Base-by-base conservation (phyloP, 2,797 vertebrate species). In the Sebastes itinus region DNA sequence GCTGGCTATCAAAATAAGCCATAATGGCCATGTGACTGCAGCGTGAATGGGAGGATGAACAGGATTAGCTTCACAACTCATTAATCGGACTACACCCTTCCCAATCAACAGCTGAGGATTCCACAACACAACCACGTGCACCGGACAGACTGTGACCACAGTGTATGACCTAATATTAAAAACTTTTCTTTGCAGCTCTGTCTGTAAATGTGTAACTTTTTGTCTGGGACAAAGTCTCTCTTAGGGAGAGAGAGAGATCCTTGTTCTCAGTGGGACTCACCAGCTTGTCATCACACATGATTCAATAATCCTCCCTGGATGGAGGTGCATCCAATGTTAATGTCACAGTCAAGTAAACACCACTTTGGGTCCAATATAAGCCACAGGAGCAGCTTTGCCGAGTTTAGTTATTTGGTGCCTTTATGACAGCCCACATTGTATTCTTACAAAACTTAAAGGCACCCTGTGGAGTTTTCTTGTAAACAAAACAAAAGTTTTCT, bases 21-120 rank as follows among this genome's bases (percentile, higher is more conserved):
- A 73, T 89, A 84, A 91, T 72, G 78, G 85, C 86, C 88, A 92
- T 90, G 90, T 90, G 93, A 92, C 92, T 85, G 77, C 84, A 89
- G 86, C 66, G 33, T 93, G 89, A 94, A 94, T 92, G 88, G 82
- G 86, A 85, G 87, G 88, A 88, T 88, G 88, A 91, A 87, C 55
- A 84, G 89, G 91, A 94, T 94, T 94, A 93, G 79, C 89, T 91
- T 93, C 91, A 90, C 87, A 87, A 87, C 67, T 91, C 87, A 91
- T 91, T 92, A 93, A 91, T 90, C 85, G 10, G 85, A 72, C 89
- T 74, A 61, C 81, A 78, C 70, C 75, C 84, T 85, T 73, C 69
- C 54, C 67, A 27, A 76, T 81, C 62, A 81, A 85, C 77, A 78
- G 64, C 60, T 62, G 58, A 84, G 77, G 80, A 78, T 86, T 84